Percentiles rank a stretch among this genome's conserved stretches.
phyloP scores from a whole-genome alignment of 2,113 vertebrate species.

The Tyrannus savana region DNA sequence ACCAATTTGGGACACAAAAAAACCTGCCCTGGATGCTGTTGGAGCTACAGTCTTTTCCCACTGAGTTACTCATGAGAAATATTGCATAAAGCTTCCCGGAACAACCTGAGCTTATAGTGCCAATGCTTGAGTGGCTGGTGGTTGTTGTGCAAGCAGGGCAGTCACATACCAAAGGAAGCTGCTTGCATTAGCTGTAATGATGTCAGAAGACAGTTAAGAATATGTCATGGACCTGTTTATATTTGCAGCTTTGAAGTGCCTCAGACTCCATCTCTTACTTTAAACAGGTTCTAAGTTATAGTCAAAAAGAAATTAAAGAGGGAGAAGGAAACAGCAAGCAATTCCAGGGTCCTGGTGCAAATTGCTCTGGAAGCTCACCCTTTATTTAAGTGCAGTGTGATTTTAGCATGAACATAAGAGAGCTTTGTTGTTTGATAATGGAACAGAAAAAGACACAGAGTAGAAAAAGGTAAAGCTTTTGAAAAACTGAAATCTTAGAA shows the following conservation, averaged over 20 bases:
- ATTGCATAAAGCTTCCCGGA: neutral
- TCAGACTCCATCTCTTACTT: neutral
- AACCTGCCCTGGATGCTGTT: neutral
- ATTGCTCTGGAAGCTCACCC: neutral
- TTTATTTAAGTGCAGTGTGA: neutral
- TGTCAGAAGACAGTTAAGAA: neutral
- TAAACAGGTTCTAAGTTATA: neutral
- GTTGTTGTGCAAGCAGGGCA: neutral
- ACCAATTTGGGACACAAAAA: neutral
- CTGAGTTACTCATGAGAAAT: neutral
- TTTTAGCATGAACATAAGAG: neutral
- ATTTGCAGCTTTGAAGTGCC: neutral
- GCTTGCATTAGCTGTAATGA: neutral
- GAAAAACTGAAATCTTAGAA: neutral
- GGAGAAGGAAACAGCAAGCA: neutral
- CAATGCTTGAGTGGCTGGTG: neutral
- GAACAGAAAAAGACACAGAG: neutral
- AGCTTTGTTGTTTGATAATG: neutral
- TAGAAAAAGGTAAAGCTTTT: neutral
- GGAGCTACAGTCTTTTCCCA: neutral
- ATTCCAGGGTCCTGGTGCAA: neutral
- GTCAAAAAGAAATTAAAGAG: neutral
- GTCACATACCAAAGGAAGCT: neutral
- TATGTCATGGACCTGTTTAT: neutral
- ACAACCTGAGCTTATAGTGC: neutral